Evolutionary conservation across 2,797 vertebrate species (phyloP), one percentile per base, ranked within the genome.

Genomic region (Antennarius maculatus): DNA sequence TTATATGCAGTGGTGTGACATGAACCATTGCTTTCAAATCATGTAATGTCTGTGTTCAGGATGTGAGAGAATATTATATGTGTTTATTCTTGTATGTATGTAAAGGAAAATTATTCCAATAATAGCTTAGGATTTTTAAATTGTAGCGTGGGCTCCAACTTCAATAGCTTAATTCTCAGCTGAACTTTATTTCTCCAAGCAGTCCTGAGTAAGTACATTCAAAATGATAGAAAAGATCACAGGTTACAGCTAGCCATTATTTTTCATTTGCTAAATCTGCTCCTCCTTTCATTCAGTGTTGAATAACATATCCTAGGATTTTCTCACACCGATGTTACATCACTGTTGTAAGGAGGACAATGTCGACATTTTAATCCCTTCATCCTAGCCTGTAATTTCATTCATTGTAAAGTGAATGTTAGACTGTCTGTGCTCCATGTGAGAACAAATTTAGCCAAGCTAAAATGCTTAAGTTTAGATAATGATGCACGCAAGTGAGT

Each of bases 321-420:
- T 69, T 49, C 59, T 68, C 75, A 57, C 39, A 48, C 51, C 50
- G 43, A 45, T 55, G 18, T 77, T 73, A 75, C 65, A 77, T 84
- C 71, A 70, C 48, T 29, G 42, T 65, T 46, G 47, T 28, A 62
- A 37, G 31, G 7, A 34, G 29, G 31, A 18, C 31, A 54, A 61
- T 63, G 15, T 28, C 18, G 31, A 28, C 23, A 15, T 58, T 62
- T 52, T 70, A 70, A 79, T 77, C 54, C 41, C 18, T 68, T 79
- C 57, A 61, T 64, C 39, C 41, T 43, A 55, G 51, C 37, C 42
- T 54, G 55, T 78, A 60, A 79, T 42, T 57, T 18, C 56, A 64
- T 66, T 37, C 61, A 41, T 45, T 71, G 60, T 52, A 45, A 57
- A 46, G 43, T 53, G 6, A 70, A 69, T 61, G 52, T 46, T 15